Conservation (phyloP, 2,797 vertebrate genomes). For the Lagocephalus sceleratus region DNA sequence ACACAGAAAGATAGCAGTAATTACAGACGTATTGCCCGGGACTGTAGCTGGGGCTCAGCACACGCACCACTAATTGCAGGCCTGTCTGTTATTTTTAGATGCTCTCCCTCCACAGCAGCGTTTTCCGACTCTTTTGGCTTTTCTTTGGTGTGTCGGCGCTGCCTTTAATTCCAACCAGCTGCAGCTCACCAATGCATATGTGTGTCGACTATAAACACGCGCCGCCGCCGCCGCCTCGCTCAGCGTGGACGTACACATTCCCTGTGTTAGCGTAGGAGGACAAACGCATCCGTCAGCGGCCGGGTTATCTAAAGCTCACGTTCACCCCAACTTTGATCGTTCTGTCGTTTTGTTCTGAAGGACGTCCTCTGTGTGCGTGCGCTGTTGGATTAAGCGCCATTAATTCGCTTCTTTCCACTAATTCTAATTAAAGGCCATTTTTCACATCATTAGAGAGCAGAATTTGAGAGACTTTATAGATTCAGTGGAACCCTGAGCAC, state of each 20-base stretch:
- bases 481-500: no score
- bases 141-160: constrained; percentile 61
- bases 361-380: no score
- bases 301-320: no score
- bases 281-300: no score
- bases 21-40: constrained; percentile 74
- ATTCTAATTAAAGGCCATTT: no score
- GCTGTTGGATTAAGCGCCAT: no score
- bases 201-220: constrained; percentile 31
- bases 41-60: constrained; percentile 44
- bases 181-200: constrained; percentile 52
- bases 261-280: constrained; percentile 19
- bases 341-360: no score
- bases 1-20: constrained; percentile 55
- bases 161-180: constrained; percentile 80
- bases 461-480: no score
- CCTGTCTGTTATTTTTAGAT: constrained; percentile 78
- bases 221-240: constrained; percentile 37
- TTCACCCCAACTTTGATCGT: no score
- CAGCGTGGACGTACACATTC: constrained; percentile 25
- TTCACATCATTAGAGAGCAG: no score
- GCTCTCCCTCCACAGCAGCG: constrained; percentile 67
- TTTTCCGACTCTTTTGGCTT: constrained; percentile 65
- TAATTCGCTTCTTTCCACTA: no score
- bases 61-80: constrained; percentile 81